Evolutionary conservation across 2,113 vertebrate genomes (phyloP), one percentile per base, ranked within the genome.

Genomic region (Indicator indicator): DNA sequence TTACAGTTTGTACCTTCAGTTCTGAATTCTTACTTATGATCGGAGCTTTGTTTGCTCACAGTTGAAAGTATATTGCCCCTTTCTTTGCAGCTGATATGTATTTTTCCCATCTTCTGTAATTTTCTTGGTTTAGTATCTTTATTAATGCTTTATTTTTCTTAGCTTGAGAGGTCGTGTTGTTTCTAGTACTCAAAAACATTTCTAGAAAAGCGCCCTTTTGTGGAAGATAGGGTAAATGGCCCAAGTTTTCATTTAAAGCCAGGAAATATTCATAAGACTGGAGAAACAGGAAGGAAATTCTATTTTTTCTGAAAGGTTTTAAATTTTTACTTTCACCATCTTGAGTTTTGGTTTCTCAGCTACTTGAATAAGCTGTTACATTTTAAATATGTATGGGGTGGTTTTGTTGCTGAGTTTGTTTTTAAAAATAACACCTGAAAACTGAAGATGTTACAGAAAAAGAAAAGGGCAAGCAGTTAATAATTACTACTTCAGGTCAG

Each of bases 1-100:
- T 94, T 95, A 95, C 93, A 96, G 83, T 64, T 56, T 93, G 74
- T 92, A 93, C 73, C 82, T 91, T 44, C 77, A 87, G 94, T 88
- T 83, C 73, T n/a, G 20, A 80, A 89, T 96, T 97, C 89, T 86
- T 95, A 73, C 82, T 91, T 83, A 83, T 0, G 38, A 83, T 33
- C 68, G 74, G 50, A 50, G 87, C 87, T 94, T 80, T 6, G 0
- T 77, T 94, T 88, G 85, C 54, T 73, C 82, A 50, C 48, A 20
- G 32, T 19, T 83, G 63, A 83, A 91, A 73, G 68, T 26, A 48
- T 44, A 40, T 33, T 83, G 42, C 24, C 28, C 20, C 1, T 3
- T 77, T 86, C 42, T 89, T 91, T 83, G 78, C 56, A 56, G 32
- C 3, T 74, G 38, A 32, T 75, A 46, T 70, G 4, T 46, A 4